Percentiles rank a stretch among this genome's conserved stretches.
phyloP scores from a whole-genome alignment of 2,888 invertebrate genomes.

The Polydrusus cervinus region DNA sequence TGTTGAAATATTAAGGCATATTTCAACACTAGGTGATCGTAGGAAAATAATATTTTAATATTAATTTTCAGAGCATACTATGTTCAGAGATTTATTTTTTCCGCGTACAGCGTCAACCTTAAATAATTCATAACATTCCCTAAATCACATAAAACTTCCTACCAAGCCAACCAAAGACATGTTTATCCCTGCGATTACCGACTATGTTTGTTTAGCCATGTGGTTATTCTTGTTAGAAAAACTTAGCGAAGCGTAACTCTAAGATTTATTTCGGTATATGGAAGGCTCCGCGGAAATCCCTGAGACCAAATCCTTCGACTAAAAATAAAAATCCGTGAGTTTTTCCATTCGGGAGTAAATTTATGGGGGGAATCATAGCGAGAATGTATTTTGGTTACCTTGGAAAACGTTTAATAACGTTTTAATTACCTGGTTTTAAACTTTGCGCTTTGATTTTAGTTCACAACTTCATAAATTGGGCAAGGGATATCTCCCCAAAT shows the following conservation, averaged over 20 bases:
- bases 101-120: background rate
- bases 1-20: too few species aligned
- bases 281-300: background rate
- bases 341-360: background rate
- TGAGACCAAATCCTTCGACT: background rate
- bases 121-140: background rate
- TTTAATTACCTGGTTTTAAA: too few species aligned
- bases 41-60: too few species aligned
- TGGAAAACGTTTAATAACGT: too few species aligned
- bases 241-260: background rate
- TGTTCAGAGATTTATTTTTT: too few species aligned
- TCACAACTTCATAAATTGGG: too few species aligned
- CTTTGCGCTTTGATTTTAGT: too few species aligned
- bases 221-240: background rate
- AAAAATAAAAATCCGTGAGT: background rate
- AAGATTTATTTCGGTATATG: background rate
- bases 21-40: too few species aligned
- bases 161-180: background rate
- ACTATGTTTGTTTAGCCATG: slow-evolving; percentile 6
- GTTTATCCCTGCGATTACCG: background rate
- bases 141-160: background rate
- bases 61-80: too few species aligned
- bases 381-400: background rate
- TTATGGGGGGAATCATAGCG: background rate
- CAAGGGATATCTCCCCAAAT: too few species aligned